phyloP scores from a whole-genome alignment of 2,797 vertebrate genomes.

The Fistularia tabacaria region DNA sequence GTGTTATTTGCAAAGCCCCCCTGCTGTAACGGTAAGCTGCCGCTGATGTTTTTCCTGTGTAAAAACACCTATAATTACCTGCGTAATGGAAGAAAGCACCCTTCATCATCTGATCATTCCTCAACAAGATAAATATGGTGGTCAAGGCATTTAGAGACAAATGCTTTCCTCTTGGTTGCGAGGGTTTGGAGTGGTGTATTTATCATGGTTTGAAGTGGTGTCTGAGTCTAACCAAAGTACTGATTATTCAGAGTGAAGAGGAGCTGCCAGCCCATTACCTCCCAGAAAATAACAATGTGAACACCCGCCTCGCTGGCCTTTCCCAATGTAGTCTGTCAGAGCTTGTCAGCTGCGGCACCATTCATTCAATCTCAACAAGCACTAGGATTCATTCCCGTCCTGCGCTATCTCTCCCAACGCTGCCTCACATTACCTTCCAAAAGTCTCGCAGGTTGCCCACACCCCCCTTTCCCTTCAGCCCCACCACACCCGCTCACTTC shows the following conservation, averaged over 20 bases:
- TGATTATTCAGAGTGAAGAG: constrained; percentile 78
- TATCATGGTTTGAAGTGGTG: constrained; percentile 76
- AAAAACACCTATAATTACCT: constrained; percentile 68
- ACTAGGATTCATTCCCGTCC: constrained; percentile 45
- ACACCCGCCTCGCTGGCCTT: constrained; percentile 58
- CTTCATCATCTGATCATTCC: constrained; percentile 73
- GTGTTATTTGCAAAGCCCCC: constrained; percentile 11
- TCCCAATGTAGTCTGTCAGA: constrained; percentile 61
- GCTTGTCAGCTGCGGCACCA: constrained; percentile 69
- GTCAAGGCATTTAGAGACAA: constrained; percentile 72
- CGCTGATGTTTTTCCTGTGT: constrained; percentile 33
- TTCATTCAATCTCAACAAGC: constrained; percentile 73
- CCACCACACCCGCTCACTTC: constrained; percentile 55
- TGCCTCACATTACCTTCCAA: constrained; percentile 52
- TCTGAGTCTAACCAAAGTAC: constrained; percentile 70
- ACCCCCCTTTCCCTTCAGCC: constrained; percentile 23
- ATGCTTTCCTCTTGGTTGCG: constrained; percentile 55
- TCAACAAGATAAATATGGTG: constrained; percentile 75
- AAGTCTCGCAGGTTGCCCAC: constrained; percentile 54
- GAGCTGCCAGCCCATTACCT: constrained; percentile 71
- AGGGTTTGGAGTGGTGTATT: constrained; percentile 73
- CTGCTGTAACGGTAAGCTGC: constrained; percentile 43
- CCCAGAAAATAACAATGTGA: constrained; percentile 68
- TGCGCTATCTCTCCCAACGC: constrained; percentile 38
- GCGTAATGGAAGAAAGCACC: constrained; percentile 60